Conservation (phyloP, 2,113 vertebrate species). For the Pleuronectes platessa region DNA sequence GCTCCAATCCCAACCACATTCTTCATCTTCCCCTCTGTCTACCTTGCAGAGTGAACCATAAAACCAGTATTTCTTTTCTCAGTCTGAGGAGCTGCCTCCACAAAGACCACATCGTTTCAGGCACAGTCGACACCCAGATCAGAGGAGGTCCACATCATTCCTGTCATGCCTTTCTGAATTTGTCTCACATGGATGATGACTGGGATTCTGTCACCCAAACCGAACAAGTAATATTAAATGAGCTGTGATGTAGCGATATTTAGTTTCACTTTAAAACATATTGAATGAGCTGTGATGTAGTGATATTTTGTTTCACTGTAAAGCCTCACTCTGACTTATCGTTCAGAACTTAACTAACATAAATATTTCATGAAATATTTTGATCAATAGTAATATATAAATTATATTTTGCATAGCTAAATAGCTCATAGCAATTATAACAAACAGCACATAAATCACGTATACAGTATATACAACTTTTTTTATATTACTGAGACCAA, state of each 20-base stretch:
- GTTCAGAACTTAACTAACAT: not conserved
- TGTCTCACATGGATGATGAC: not conserved
- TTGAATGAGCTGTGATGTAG: not conserved
- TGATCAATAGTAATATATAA: not conserved
- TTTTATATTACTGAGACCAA: too few relatives aligned
- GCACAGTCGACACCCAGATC: constrained; percentile 1
- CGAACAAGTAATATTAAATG: constrained; percentile 29
- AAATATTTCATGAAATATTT: not conserved
- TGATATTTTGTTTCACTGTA: not conserved
- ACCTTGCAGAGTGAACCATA: not conserved
- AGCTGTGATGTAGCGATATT: not conserved
- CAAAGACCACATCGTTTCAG: not conserved
- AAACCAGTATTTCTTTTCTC: not conserved
- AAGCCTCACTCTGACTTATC: too few relatives aligned
- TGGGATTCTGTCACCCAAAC: constrained; percentile 6
- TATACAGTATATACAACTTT: not conserved
- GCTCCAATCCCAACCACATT: too few relatives aligned
- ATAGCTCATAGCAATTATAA: not conserved
- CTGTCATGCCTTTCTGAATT: constrained; percentile 18
- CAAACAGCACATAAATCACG: not conserved
- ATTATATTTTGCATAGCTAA: not conserved
- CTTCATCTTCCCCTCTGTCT: too few relatives aligned
- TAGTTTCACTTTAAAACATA: constrained; percentile 10
- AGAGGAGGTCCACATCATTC: constrained; percentile 26
- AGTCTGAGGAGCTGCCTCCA: not conserved